phyloP scores from a whole-genome alignment of 2,888 invertebrate species.

The Odontomyia ornata region DNA sequence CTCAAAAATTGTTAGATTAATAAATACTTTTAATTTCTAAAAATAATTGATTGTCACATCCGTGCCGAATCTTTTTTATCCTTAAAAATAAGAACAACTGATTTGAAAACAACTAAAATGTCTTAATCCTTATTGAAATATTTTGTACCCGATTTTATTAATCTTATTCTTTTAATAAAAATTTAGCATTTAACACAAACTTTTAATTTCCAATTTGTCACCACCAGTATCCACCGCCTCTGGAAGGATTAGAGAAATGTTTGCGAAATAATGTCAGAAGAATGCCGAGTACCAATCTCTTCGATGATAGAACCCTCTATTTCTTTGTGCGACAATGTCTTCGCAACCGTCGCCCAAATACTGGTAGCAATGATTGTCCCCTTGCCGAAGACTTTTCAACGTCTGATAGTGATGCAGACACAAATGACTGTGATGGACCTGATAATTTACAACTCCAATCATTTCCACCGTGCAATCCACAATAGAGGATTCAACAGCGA shows the following conservation, averaged over 20 bases:
- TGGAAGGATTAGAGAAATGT: conserved; percentile 56
- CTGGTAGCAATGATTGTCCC: conserved; percentile 43
- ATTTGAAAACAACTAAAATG: too few species aligned
- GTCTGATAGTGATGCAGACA: conserved; percentile 47
- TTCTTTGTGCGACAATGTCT: conserved; percentile 59
- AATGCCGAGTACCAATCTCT: conserved; percentile 52
- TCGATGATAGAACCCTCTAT: conserved; percentile 58
- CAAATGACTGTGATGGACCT: conserved; percentile 43
- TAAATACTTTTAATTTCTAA: too few species aligned
- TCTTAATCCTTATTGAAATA: too few species aligned
- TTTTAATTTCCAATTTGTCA: too few species aligned
- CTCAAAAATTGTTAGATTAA: too few species aligned
- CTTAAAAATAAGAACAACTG: too few species aligned
- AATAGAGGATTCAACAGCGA: conserved; percentile 52
- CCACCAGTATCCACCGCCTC: conserved; percentile 55
- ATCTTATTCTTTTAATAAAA: neutral
- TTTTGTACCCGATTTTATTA: neutral
- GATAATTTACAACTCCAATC: conserved; percentile 51
- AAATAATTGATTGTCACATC: too few species aligned
- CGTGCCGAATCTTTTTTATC: too few species aligned
- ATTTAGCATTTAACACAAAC: too few species aligned
- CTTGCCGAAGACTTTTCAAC: conserved; percentile 21
- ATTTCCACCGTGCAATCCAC: conserved; percentile 55
- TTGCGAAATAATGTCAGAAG: conserved; percentile 57
- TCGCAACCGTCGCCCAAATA: conserved; percentile 51